phyloP scores from a whole-genome alignment of 2,888 invertebrate species.

The Oscheius onirici region DNA sequence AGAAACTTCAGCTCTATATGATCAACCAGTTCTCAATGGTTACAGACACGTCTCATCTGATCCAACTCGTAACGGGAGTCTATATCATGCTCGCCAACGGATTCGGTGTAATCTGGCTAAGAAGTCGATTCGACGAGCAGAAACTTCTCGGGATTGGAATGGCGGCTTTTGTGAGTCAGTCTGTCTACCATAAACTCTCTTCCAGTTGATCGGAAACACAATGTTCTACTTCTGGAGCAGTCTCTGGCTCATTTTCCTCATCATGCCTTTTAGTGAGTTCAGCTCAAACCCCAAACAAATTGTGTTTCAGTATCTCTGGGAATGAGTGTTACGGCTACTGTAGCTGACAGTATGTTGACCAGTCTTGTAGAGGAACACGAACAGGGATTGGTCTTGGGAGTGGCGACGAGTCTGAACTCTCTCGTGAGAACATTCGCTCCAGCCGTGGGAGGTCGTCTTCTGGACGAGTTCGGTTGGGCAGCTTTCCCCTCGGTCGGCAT shows the following conservation, averaged over 20 bases:
- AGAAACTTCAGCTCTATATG: conserved; percentile 52
- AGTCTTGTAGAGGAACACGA: conserved; percentile 55
- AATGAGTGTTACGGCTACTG: conserved; percentile 55
- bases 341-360: conserved; percentile 55
- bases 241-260: conserved; percentile 53
- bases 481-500: conserved; percentile 11
- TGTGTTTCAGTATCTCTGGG: conserved; percentile 43
- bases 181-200: background rate
- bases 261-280: conserved; percentile 45
- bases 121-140: conserved; percentile 57
- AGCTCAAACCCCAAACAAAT: too few relatives aligned
- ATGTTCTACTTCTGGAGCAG: conserved; percentile 46
- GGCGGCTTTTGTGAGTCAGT: conserved; percentile 48
- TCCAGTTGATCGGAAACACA: conserved; percentile 44
- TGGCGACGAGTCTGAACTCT: conserved; percentile 55
- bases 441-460: conserved; percentile 49
- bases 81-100: conserved; percentile 61
- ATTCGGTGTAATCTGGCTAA: conserved; percentile 58
- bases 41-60: conserved; percentile 47
- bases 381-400: conserved; percentile 62
- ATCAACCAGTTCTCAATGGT: conserved; percentile 57
- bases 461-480: conserved; percentile 51
- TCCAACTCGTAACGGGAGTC: conserved; percentile 57
- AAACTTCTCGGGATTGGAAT: conserved; percentile 52
- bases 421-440: conserved; percentile 56